phyloP scores from a whole-genome alignment of 2,113 vertebrate species.

The Nerophis ophidion region DNA sequence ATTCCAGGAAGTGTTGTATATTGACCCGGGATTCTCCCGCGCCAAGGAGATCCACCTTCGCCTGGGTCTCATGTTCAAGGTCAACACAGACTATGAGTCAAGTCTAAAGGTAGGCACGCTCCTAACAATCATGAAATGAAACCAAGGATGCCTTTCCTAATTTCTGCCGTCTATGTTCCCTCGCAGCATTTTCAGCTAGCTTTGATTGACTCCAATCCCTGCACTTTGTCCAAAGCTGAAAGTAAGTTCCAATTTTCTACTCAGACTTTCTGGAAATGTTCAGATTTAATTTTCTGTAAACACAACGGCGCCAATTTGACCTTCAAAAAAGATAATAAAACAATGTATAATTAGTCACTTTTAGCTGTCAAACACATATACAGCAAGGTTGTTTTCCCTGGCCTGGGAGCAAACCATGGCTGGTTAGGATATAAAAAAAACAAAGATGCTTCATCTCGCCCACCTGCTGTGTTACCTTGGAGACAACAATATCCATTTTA shows the following conservation, averaged over 20 bases:
- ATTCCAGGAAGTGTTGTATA: constrained; percentile 99
- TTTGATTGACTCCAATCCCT: constrained; percentile 99
- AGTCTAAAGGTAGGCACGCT: constrained; percentile 88
- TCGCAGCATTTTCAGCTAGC: constrained; percentile 99
- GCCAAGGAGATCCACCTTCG: constrained; percentile 99
- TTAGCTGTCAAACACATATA: not conserved
- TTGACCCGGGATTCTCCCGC: constrained; percentile 96
- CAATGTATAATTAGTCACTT: not conserved
- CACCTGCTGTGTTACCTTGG: constrained; percentile 57
- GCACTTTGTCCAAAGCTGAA: constrained; percentile 99
- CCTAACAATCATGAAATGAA: not conserved
- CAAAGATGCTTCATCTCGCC: constrained; percentile 17
- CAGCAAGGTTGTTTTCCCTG: not conserved
- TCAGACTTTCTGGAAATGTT: not conserved
- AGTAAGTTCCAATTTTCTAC: constrained; percentile 75
- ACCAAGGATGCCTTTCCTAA: constrained; percentile 2
- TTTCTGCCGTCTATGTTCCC: constrained; percentile 1
- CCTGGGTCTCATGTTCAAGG: constrained; percentile 99
- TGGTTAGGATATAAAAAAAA: constrained; percentile 5
- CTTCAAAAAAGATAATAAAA: not conserved
- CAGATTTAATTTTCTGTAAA: not conserved
- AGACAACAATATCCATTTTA: constrained; percentile 44
- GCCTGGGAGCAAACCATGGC: not conserved
- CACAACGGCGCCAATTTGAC: not conserved
- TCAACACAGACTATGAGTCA: constrained; percentile 98